Conservation (phyloP, 1,140 invertebrate genomes). For the Dreissena polymorpha region DNA sequence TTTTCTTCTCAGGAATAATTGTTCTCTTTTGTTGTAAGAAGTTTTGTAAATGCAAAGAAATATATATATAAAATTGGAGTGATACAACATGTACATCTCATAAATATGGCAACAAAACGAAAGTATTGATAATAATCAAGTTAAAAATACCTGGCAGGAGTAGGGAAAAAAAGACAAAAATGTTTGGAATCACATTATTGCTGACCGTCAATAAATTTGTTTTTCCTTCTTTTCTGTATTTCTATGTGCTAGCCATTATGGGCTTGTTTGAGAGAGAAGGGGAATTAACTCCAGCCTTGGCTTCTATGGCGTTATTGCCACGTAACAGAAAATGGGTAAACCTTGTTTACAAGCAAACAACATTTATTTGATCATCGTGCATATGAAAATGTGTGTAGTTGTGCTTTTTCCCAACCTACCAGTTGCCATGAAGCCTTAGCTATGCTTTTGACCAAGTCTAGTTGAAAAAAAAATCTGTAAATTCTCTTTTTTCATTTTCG, state of each 20-base stretch:
- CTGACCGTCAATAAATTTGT: constrained; percentile 40
- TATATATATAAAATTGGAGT: neutral
- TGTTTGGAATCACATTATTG: neutral
- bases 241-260: constrained; percentile 53
- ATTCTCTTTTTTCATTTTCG: neutral
- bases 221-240: constrained; percentile 56
- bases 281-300: constrained; percentile 18
- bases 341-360: constrained; percentile 30
- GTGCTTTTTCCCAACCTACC: neutral
- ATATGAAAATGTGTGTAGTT: neutral
- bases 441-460: neutral
- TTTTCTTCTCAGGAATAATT: neutral
- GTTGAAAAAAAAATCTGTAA: neutral
- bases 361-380: neutral
- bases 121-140: no score
- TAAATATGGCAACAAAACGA: no score
- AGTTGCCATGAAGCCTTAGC: neutral
- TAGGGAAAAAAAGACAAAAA: no score
- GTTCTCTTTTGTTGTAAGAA: neutral
- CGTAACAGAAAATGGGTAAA: constrained; percentile 37
- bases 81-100: no score
- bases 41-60: neutral
- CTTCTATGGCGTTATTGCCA: neutral
- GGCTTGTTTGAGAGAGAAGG: constrained; percentile 33
- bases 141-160: no score